Evolutionary conservation across 2,797 vertebrate genomes (phyloP).

Genomic region (Pseudomugil tenellus): DNA sequence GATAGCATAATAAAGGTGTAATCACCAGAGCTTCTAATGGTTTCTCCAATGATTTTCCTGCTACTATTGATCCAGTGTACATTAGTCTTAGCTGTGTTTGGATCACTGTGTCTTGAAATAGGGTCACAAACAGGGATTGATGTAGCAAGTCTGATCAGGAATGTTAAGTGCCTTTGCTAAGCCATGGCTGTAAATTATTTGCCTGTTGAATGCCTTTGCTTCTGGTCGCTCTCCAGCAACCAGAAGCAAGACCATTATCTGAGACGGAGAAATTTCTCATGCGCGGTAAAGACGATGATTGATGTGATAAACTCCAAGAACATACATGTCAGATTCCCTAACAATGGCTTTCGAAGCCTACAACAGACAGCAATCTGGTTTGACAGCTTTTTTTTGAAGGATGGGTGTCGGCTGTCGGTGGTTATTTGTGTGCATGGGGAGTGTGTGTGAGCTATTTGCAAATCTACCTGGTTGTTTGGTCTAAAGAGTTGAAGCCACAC

Average conservation of each 20-base stretch:
- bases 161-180: slow-evolving; percentile 59
- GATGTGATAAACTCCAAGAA: slow-evolving; percentile 38
- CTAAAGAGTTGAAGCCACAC: slow-evolving; percentile 82
- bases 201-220: slow-evolving; percentile 33
- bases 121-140: slow-evolving; percentile 35
- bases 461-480: slow-evolving; percentile 79
- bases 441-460: slow-evolving; percentile 69
- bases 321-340: slow-evolving; percentile 59
- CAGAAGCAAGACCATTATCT: too few relatives aligned
- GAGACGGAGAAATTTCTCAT: slow-evolving; percentile 38
- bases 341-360: slow-evolving; percentile 47
- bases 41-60: slow-evolving; percentile 51
- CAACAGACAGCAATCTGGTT: slow-evolving; percentile 78
- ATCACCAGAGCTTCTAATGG: slow-evolving; percentile 58
- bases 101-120: slow-evolving; percentile 28
- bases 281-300: slow-evolving; percentile 16
- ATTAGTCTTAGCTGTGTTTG: slow-evolving; percentile 51
- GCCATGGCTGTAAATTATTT: slow-evolving; percentile 69
- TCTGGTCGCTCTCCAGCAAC: slow-evolving; percentile 16
- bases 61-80: slow-evolving; percentile 59
- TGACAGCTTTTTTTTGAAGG: slow-evolving; percentile 66
- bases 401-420: slow-evolving; percentile 66
- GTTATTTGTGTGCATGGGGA: slow-evolving; percentile 46
- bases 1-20: slow-evolving; percentile 51
- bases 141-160: slow-evolving; percentile 58